A percentile compares a stretch with the other conserved stretches of the same genome.
Conservation (phyloP, 2,888 invertebrate species). For the Augiades crinisus region DNA sequence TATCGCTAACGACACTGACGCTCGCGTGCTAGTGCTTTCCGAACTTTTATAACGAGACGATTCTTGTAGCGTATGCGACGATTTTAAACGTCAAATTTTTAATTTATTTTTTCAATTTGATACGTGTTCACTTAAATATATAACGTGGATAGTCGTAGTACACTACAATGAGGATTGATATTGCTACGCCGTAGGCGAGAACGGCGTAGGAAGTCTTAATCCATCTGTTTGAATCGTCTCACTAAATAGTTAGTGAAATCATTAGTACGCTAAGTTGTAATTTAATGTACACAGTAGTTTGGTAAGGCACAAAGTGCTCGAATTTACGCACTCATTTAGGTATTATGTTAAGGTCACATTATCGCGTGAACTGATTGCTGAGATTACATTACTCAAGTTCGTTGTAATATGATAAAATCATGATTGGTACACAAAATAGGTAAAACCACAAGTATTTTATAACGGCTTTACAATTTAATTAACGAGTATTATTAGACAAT, state of each 20-base stretch:
- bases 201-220: neutral
- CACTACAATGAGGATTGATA: too few species aligned
- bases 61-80: neutral
- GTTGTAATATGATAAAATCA: too few species aligned
- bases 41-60: neutral
- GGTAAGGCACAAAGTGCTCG: slow-evolving; percentile 17
- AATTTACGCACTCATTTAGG: slow-evolving; percentile 8
- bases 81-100: neutral
- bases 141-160: too few species aligned
- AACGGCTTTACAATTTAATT: too few species aligned
- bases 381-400: neutral
- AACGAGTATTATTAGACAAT: too few species aligned
- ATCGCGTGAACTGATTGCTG: neutral
- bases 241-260: neutral
- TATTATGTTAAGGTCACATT: neutral
- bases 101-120: too few species aligned
- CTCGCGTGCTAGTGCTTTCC: slow-evolving; percentile 1
- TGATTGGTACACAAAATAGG: too few species aligned
- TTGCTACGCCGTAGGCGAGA: too few species aligned
- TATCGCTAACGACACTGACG: slow-evolving; percentile 37
- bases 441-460: too few species aligned
- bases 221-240: slow-evolving; percentile 3
- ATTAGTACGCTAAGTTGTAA: slow-evolving; percentile 6
- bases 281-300: slow-evolving; percentile 24
- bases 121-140: too few species aligned